A percentile compares a stretch with the other conserved stretches of the same genome.
Evolutionary conservation across 2,113 vertebrate genomes (phyloP).

Genomic region (Pterocles gutturalis): DNA sequence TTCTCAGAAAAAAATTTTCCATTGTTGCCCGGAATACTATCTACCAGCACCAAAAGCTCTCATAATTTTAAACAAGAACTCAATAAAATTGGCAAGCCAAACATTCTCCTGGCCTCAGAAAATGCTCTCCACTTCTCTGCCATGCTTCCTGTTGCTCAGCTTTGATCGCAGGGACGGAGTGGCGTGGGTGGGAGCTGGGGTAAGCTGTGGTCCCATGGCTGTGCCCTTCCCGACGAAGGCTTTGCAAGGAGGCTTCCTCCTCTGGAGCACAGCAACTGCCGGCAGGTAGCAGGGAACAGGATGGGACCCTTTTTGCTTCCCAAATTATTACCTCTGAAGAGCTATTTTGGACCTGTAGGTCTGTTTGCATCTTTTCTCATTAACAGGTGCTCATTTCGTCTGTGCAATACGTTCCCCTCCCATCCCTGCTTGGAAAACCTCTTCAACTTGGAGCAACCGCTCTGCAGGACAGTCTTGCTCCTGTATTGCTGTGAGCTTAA

Average conservation of each 20-base stretch:
- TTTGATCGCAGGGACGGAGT: accelerated
- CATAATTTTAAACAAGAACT: background rate
- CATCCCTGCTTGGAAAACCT: background rate
- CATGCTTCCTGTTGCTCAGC: background rate
- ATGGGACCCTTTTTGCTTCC: background rate
- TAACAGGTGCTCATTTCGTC: background rate
- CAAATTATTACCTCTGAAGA: background rate
- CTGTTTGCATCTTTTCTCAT: background rate
- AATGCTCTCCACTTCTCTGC: background rate
- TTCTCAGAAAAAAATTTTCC: background rate
- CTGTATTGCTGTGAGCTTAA: background rate
- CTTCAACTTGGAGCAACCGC: background rate
- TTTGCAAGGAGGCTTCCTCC: background rate
- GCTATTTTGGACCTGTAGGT: background rate
- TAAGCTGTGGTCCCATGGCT: background rate
- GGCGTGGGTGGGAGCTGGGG: background rate
- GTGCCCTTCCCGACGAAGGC: background rate
- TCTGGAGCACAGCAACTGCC: background rate
- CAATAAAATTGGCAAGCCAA: background rate
- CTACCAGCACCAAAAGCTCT: background rate
- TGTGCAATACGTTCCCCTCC: background rate
- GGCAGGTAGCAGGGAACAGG: background rate
- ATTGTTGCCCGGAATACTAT: background rate
- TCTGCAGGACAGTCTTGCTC: background rate
- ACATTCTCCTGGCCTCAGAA: background rate